Evolutionary conservation across 2,888 invertebrate species (phyloP).

Genomic region (Machimus rusticus): DNA sequence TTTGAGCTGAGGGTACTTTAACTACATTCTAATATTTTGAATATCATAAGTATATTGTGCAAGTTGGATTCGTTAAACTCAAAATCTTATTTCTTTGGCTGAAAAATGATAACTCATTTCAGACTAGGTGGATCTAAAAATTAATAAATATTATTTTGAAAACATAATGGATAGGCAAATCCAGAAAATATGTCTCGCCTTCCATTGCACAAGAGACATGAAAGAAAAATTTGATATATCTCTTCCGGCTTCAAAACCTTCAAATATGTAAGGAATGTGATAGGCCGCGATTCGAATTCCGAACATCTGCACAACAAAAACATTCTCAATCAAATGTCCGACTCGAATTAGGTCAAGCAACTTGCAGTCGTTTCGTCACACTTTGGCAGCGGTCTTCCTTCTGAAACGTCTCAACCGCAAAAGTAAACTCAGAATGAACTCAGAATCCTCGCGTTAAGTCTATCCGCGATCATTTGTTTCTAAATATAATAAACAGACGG

Average conservation of each 20-base stretch:
- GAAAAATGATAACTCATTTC: too few relatives aligned
- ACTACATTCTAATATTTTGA: too few relatives aligned
- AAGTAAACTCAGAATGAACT: constrained; percentile 9
- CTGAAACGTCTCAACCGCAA: background rate
- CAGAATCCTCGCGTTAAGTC: background rate
- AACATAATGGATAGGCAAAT: background rate
- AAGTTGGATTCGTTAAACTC: too few relatives aligned
- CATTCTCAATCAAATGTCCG: background rate
- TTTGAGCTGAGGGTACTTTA: too few relatives aligned
- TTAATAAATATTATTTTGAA: too few relatives aligned
- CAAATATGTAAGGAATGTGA: background rate
- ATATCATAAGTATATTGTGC: too few relatives aligned
- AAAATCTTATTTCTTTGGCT: too few relatives aligned
- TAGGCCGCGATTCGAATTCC: background rate
- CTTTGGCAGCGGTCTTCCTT: background rate
- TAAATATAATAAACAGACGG: constrained; percentile 32
- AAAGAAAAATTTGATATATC: too few relatives aligned
- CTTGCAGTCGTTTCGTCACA: constrained; percentile 16
- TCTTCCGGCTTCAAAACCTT: background rate
- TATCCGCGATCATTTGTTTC: background rate
- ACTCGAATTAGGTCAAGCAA: constrained; percentile 22
- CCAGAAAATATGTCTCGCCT: background rate
- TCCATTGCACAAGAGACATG: background rate
- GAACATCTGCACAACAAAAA: constrained; percentile 17
- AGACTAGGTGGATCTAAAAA: too few relatives aligned